Conservation (phyloP, 1,140 invertebrate genomes). For the Cyphomyrmex costatus region DNA sequence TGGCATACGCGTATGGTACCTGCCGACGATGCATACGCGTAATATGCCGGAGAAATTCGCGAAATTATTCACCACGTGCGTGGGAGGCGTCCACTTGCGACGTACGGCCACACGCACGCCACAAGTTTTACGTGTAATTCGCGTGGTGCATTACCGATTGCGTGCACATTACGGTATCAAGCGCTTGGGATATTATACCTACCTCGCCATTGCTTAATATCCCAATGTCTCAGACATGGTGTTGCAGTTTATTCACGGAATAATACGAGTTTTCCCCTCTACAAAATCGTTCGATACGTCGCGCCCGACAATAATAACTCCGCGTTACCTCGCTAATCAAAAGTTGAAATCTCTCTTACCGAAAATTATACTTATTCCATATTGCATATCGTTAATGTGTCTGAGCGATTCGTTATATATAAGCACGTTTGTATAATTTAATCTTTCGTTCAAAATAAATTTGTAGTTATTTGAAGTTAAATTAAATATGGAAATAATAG, state of each 20-base stretch:
- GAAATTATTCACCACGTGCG: constrained; percentile 71
- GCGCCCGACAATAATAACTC: constrained; percentile 14
- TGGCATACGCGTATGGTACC: background rate
- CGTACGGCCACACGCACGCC: constrained; percentile 56
- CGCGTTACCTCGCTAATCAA: background rate
- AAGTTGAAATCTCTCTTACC: background rate
- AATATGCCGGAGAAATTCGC: constrained; percentile 63
- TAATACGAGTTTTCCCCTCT: constrained; percentile 36
- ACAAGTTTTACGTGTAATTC: constrained; percentile 44
- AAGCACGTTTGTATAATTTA: background rate
- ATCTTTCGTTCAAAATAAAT: background rate
- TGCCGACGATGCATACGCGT: constrained; percentile 26
- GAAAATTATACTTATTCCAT: constrained; percentile 20
- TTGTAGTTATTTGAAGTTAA: background rate
- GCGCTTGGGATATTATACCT: background rate
- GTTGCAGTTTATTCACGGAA: constrained; percentile 6
- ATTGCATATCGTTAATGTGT: background rate
- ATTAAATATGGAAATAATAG: too few species aligned
- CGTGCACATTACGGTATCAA: constrained; percentile 57
- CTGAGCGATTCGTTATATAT: background rate
- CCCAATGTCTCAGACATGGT: constrained; percentile 21
- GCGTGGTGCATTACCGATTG: constrained; percentile 45
- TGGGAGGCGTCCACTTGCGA: constrained; percentile 69
- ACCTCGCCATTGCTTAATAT: constrained; percentile 14
- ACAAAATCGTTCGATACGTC: constrained; percentile 49